phyloP scores from a whole-genome alignment of 2,113 vertebrate species.

The Neogale vison region DNA sequence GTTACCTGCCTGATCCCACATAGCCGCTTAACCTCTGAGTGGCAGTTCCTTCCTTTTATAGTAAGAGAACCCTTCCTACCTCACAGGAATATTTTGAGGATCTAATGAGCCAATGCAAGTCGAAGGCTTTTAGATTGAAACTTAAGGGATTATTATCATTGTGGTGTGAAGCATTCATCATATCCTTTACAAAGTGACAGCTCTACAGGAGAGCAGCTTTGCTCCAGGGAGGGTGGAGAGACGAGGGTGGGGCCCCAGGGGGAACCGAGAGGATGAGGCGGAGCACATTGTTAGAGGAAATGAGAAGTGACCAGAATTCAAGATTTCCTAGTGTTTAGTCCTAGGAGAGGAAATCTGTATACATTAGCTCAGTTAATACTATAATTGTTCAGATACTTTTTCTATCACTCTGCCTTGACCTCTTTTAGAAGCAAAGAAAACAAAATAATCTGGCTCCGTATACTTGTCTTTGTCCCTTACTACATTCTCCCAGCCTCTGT shows the following conservation, averaged over 20 bases:
- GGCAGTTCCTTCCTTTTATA: not conserved
- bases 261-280: not conserved
- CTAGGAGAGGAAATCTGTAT: not conserved
- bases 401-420: not conserved
- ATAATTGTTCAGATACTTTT: not conserved
- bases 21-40: not conserved
- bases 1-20: not conserved
- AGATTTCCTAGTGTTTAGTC: not conserved
- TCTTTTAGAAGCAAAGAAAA: not conserved
- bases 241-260: not conserved
- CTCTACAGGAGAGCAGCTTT: not conserved
- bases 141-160: slow-evolving; percentile 41
- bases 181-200: slow-evolving; percentile 41
- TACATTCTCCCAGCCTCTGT: not conserved
- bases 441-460: not conserved
- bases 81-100: slow-evolving; percentile 21
- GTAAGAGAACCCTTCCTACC: not conserved
- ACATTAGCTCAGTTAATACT: not conserved
- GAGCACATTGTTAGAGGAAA: not conserved
- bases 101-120: slow-evolving; percentile 49
- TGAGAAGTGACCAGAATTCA: not conserved
- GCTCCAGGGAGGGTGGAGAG: not conserved
- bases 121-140: not conserved
- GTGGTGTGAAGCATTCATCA: slow-evolving; percentile 47
- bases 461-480: not conserved